Percentiles rank a stretch among this genome's conserved stretches.
These are phyloP conservation scores for Magallana nippona DNA, from an alignment of 2,888 invertebrate genomes.

Conservation along the genomic window DNA sequence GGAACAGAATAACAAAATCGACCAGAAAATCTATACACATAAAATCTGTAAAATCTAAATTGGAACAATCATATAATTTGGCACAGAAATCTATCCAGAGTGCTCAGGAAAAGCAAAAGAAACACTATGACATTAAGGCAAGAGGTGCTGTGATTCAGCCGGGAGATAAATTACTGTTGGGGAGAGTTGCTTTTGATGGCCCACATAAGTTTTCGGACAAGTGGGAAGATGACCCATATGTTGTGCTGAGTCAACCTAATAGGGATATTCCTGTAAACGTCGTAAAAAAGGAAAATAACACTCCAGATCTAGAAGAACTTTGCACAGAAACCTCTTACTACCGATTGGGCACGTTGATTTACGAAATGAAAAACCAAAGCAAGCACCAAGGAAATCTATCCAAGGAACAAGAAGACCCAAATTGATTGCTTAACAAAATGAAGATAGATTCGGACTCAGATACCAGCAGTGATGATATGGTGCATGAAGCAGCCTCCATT, in stretches of 20 bases:
- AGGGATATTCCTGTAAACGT: slow-evolving; percentile 3
- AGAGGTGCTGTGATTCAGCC: slow-evolving; percentile 31
- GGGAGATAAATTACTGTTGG: slow-evolving; percentile 38
- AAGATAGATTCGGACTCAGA: no score
- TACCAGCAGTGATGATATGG: no score
- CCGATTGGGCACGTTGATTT: not conserved
- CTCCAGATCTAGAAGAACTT: no score
- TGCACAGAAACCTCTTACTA: no score
- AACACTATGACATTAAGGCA: slow-evolving; percentile 33
- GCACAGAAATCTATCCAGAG: not conserved
- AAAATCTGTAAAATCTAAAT: not conserved
- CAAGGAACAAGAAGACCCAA: not conserved
- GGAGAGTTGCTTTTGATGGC: slow-evolving; percentile 37
- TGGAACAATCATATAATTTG: not conserved
- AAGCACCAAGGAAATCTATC: not conserved
- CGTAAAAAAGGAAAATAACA: not conserved
- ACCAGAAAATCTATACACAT: not conserved
- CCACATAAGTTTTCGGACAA: slow-evolving; percentile 41
- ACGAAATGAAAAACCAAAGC: not conserved
- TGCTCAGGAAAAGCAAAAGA: slow-evolving; percentile 26
- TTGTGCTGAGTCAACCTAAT: slow-evolving; percentile 33
- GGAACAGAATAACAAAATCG: not conserved
- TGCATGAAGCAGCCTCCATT: no score
- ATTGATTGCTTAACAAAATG: no score
- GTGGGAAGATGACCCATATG: slow-evolving; percentile 39